These are phyloP conservation scores for Thaumatotibia leucotreta DNA, from an alignment of 1,140 invertebrate genomes.

Conservation along the genomic window DNA sequence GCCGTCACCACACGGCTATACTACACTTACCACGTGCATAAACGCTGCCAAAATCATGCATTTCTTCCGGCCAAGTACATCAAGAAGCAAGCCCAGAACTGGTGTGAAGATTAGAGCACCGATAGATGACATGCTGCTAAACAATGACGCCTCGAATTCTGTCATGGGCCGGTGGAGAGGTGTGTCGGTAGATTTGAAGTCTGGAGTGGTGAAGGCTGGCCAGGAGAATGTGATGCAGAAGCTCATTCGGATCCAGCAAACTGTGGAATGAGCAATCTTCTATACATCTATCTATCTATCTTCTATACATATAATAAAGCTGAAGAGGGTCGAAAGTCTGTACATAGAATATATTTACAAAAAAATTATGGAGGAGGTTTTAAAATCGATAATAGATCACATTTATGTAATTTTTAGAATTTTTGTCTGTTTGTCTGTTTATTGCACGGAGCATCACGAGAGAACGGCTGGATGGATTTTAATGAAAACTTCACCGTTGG, in stretches of 20 bases:
- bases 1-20: no score
- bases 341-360: no score
- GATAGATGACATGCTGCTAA: conserved; percentile 44
- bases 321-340: no score
- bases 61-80: conserved; percentile 47
- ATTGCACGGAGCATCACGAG: no score
- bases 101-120: conserved; percentile 43
- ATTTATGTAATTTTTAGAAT: no score
- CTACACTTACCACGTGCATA: conserved; percentile 36
- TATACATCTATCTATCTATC: no score
- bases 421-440: no score
- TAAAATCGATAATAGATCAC: no score
- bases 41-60: conserved; percentile 30
- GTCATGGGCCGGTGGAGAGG: conserved; percentile 48
- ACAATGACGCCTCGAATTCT: conserved; percentile 38
- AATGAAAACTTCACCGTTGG: no score
- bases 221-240: conserved; percentile 46
- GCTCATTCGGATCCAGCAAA: conserved; percentile 39
- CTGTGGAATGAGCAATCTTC: conserved; percentile 35
- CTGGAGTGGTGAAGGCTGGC: conserved; percentile 44
- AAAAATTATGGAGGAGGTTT: no score
- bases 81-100: conserved; percentile 34
- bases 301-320: no score
- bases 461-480: no score
- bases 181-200: conserved; percentile 49